These are phyloP conservation scores for Agapornis roseicollis DNA, from an alignment of 2,113 vertebrate genomes.

Conservation along the genomic window DNA sequence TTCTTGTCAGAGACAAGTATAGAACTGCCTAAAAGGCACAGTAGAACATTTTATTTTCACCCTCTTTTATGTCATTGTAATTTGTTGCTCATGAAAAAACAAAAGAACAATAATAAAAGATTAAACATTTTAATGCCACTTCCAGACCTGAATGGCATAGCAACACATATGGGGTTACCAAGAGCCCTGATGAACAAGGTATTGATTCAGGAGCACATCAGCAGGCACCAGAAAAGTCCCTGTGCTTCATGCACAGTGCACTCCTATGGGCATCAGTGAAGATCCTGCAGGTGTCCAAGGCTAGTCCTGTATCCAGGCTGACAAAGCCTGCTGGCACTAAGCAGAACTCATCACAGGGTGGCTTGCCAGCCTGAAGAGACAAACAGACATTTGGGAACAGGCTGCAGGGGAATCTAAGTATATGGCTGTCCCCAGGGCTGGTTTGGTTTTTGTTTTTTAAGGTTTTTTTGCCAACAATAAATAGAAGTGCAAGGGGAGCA, in stretches of 20 bases:
- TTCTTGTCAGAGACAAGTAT: neutral
- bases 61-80: neutral
- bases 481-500: neutral
- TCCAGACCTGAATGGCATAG: neutral
- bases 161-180: neutral
- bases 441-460: neutral
- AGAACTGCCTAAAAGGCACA: neutral
- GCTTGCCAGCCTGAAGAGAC: neutral
- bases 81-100: neutral
- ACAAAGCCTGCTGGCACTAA: neutral
- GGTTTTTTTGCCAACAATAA: neutral
- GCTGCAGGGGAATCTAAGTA: neutral
- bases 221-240: neutral
- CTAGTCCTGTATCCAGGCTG: fast-evolving
- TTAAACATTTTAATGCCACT: neutral
- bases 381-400: neutral
- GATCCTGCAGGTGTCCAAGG: neutral
- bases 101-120: neutral
- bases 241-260: fast-evolving
- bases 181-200: fast-evolving
- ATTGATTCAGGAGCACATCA: neutral
- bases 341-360: neutral
- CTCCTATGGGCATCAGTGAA: fast-evolving
- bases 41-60: neutral
- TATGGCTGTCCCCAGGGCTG: neutral